Evolutionary conservation across 2,113 vertebrate species (phyloP).

Genomic region (Candoia aspera): DNA sequence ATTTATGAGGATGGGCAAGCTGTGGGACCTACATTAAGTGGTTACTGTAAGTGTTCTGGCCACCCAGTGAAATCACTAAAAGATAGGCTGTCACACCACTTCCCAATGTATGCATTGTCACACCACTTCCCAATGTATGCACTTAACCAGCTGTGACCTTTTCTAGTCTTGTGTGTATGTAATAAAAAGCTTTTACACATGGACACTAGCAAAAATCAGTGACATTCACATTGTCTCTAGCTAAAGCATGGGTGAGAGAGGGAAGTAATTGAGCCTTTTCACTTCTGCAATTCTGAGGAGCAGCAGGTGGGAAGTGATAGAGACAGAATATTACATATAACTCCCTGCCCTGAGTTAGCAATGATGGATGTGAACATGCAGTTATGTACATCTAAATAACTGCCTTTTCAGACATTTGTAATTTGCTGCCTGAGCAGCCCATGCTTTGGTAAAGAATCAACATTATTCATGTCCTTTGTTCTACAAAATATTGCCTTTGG

Average conservation of each 20-base stretch:
- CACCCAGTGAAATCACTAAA: not conserved
- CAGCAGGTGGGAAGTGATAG: constrained; percentile 17
- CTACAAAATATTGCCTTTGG: constrained; percentile 16
- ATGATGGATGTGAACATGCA: constrained; percentile 7
- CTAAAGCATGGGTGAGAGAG: constrained; percentile 6
- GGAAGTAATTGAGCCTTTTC: constrained; percentile 3
- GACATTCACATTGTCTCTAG: constrained; percentile 22
- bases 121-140: no score
- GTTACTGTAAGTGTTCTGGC: not conserved
- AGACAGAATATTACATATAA: not conserved
- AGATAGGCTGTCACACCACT: not conserved
- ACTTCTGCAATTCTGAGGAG: constrained; percentile 1
- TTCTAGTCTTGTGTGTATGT: not conserved
- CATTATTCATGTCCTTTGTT: not conserved
- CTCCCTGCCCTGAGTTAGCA: not conserved
- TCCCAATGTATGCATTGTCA: not conserved
- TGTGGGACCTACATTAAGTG: not conserved
- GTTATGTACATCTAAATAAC: constrained; percentile 7
- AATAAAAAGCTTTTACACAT: not conserved
- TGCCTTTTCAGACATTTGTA: not conserved
- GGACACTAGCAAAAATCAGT: not conserved
- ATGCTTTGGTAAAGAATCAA: constrained; percentile 12
- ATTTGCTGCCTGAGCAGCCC: constrained; percentile 1
- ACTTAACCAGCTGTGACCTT: constrained; percentile 3
- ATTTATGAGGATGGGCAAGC: not conserved